Evolutionary conservation across 23 tunicate genomes (phyloP), one percentile per base, ranked within the genome.

Genomic region (Trididemnum miniatum): DNA sequence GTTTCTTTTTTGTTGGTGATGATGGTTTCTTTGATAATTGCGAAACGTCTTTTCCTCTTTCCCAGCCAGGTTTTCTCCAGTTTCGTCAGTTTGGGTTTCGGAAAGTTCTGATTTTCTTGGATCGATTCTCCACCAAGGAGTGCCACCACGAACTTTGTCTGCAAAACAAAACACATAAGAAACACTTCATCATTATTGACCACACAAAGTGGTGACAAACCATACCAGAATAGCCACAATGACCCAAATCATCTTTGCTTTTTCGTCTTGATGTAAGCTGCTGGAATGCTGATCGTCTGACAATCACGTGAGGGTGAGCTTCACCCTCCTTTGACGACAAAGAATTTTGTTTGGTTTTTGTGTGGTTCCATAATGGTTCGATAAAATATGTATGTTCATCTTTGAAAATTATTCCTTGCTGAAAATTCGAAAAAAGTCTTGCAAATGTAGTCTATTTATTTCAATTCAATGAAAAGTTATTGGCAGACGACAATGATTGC

Each of bases 291-390:
- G 89, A 84, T 76, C 96, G 71, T 83, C 91, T 87, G 0, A 78
- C 49, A 27, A 96, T 91, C n/a, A 91, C 78, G 52, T 96, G 99
- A 30, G 99, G 96, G 79, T 90, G 96, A 2, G 79, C 72, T 22
- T 71, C 54, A 34, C 1, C 51, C 15, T 82, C 84, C 37, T 40
- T 76, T 18, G 29, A 36, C 30, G 86, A 71, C 18, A 76, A 63
- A 12, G 79, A 35, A 22, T 69, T 81, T 22, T 65, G 1, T 0
- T 77, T 65, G 24, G 67, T 31, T 35, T 27, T 75, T 35, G 99
- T 84, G 75, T 91, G 85, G 39, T 96, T 96, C 94, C 94, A 96
- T 63, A 79, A 49, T 23, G 99, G 99, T 52, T 96, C 99, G 66
- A 96, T 91, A 44, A 96, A 91, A 79, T 72, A 96, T 18, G 87